Evolutionary conservation across 2,888 invertebrate genomes (phyloP).

Genomic region (Endotricha flammealis): DNA sequence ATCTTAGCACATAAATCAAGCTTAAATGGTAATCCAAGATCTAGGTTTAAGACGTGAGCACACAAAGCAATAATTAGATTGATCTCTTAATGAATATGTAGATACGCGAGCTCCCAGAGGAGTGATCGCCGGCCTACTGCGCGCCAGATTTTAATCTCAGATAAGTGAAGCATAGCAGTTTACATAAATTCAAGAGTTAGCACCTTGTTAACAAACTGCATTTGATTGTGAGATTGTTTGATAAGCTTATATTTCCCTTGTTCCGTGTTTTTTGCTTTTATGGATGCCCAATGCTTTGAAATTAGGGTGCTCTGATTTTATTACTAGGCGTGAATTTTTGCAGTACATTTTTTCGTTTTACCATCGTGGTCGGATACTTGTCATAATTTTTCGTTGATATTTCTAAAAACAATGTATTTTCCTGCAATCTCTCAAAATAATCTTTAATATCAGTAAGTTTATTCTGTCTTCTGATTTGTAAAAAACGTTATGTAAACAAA

Average conservation of each 20-base stretch:
- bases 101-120: conserved; percentile 67
- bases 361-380: too few relatives aligned
- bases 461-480: too few relatives aligned
- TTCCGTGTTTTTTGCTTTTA: background rate
- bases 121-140: conserved; percentile 66
- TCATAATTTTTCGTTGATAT: too few relatives aligned
- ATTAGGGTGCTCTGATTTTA: too few relatives aligned
- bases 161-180: conserved; percentile 70
- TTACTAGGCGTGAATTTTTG: too few relatives aligned
- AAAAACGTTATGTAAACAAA: too few relatives aligned
- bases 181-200: conserved; percentile 76
- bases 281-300: too few relatives aligned
- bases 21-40: conserved; percentile 6
- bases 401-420: too few relatives aligned
- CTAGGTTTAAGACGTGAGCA: background rate
- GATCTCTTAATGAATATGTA: conserved; percentile 75
- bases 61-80: conserved; percentile 63
- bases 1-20: background rate
- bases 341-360: too few relatives aligned
- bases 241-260: conserved; percentile 34
- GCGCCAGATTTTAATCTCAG: conserved; percentile 75
- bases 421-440: too few relatives aligned
- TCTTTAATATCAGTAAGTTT: too few relatives aligned
- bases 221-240: conserved; percentile 66
- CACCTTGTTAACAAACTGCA: conserved; percentile 76